A percentile compares a stretch with the other conserved stretches of the same genome.
Conservation (phyloP, 2,113 vertebrate genomes). For the Percopsis transmontana region DNA sequence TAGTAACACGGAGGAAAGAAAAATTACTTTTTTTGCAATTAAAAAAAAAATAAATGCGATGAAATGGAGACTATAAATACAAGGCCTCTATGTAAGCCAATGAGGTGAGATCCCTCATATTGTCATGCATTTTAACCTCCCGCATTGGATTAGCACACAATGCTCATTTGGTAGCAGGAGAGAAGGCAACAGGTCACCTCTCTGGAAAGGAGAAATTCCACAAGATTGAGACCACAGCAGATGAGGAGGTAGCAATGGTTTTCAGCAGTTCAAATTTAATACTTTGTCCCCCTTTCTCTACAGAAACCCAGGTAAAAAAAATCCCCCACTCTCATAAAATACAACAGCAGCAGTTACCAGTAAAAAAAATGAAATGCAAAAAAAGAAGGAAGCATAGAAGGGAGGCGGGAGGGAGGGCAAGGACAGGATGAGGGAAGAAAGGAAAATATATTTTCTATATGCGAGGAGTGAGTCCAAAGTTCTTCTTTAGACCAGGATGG, state of each 20-base stretch:
- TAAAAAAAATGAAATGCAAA: conserved; percentile 90
- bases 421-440: conserved; percentile 73
- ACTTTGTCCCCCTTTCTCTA: conserved; percentile 85
- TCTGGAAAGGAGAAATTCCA: conserved; percentile 21
- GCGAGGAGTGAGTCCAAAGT: conserved; percentile 85
- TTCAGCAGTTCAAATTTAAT: conserved; percentile 95
- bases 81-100: background rate
- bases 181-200: conserved; percentile 3
- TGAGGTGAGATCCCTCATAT: background rate
- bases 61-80: background rate
- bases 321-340: conserved; percentile 94
- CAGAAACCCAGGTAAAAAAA: conserved; percentile 95
- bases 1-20: too few relatives aligned
- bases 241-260: conserved; percentile 73
- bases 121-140: conserved; percentile 12
- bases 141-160: conserved; percentile 13
- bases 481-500: conserved; percentile 70
- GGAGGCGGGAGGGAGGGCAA: conserved; percentile 32
- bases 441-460: conserved; percentile 78
- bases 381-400: conserved; percentile 55
- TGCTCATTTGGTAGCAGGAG: conserved; percentile 20
- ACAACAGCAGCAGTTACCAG: conserved; percentile 96
- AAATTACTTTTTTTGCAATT: conserved; percentile 1
- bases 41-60: conserved; percentile 5
- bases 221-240: conserved; percentile 67